A percentile compares a stretch with the other conserved stretches of the same genome.
These are phyloP conservation scores for Nyctereutes procyonoides DNA, from an alignment of 2,113 vertebrate genomes.

Conservation along the genomic window DNA sequence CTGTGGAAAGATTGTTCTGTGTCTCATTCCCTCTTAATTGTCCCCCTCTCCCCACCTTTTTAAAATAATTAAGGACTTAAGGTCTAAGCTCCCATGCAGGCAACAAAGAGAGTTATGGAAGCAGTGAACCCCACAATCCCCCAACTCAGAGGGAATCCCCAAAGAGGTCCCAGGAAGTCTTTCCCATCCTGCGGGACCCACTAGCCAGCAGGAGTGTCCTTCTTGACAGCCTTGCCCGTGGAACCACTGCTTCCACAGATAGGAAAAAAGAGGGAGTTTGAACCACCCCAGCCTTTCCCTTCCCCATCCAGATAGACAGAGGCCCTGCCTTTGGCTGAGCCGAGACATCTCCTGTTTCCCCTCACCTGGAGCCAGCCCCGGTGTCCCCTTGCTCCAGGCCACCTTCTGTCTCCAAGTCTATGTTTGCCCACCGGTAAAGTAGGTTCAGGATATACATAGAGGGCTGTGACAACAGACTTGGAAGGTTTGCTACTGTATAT, in stretches of 20 bases:
- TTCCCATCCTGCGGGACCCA: not conserved
- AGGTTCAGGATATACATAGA: slow-evolving; percentile 31
- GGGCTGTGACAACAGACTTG: slow-evolving; percentile 54
- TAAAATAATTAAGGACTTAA: slow-evolving; percentile 18
- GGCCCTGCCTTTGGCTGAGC: slow-evolving; percentile 62
- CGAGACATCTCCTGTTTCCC: slow-evolving; percentile 51
- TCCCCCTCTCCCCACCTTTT: not conserved
- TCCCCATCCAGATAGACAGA: slow-evolving; percentile 52
- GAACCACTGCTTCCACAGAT: slow-evolving; percentile 20
- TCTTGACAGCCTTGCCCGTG: not conserved
- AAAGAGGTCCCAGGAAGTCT: not conserved
- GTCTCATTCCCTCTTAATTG: slow-evolving; percentile 50
- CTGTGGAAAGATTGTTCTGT: slow-evolving; percentile 60
- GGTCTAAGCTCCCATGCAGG: slow-evolving; percentile 4
- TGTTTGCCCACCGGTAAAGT: slow-evolving; percentile 65
- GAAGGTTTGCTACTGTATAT: slow-evolving; percentile 75
- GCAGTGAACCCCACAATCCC: slow-evolving; percentile 20
- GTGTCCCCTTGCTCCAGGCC: slow-evolving; percentile 59
- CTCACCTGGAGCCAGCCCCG: slow-evolving; percentile 19
- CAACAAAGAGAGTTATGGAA: slow-evolving; percentile 11
- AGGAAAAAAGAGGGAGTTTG: not conserved
- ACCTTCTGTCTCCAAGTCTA: slow-evolving; percentile 72
- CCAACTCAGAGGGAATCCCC: not conserved
- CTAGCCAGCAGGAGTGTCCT: slow-evolving; percentile 2
- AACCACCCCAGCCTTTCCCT: not conserved